Percentiles rank a stretch among this genome's conserved stretches.
Conservation (phyloP, 2,113 vertebrate species). For the Nematolebias whitei region DNA sequence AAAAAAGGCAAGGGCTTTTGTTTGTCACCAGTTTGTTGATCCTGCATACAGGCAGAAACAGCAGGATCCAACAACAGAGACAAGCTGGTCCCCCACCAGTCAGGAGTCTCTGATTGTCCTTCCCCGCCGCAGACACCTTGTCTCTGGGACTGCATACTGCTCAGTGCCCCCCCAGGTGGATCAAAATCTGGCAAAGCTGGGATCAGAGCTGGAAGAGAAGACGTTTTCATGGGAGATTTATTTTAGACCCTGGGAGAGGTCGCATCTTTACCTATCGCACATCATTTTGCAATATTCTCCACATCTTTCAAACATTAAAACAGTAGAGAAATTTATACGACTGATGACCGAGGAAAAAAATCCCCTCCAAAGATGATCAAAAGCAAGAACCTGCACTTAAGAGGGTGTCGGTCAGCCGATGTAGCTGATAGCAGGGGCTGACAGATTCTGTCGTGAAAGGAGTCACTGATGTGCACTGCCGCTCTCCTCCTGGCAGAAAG, state of each 20-base stretch:
- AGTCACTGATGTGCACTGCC: slow-evolving; percentile 26
- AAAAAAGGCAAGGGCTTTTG: not conserved
- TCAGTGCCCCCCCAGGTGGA: slow-evolving; percentile 63
- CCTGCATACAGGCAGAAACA: slow-evolving; percentile 8
- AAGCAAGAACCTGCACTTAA: slow-evolving; percentile 16
- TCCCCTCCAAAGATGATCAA: slow-evolving; percentile 40
- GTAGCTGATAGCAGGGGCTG: slow-evolving; percentile 53
- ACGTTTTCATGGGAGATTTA: slow-evolving; percentile 40
- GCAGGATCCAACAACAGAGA: slow-evolving; percentile 14
- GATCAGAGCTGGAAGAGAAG: slow-evolving; percentile 61
- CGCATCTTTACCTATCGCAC: slow-evolving; percentile 13
- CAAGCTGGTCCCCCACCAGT: slow-evolving; percentile 6
- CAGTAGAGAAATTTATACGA: not conserved
- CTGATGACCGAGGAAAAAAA: slow-evolving; percentile 8
- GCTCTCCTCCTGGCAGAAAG: slow-evolving; percentile 28
- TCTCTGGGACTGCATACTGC: slow-evolving; percentile 52
- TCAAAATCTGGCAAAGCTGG: slow-evolving; percentile 70
- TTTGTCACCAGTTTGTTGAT: slow-evolving; percentile 16
- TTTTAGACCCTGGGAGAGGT: slow-evolving; percentile 43
- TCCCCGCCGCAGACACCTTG: slow-evolving; percentile 55
- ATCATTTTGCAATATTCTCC: not conserved
- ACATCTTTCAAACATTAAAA: slow-evolving; percentile 10
- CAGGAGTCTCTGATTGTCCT: slow-evolving; percentile 59
- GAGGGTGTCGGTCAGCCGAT: slow-evolving; percentile 43
- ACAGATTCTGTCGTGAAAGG: slow-evolving; percentile 59